Evolutionary conservation across 1,140 invertebrate genomes (phyloP).

Genomic region (Hirudo medicinalis): DNA sequence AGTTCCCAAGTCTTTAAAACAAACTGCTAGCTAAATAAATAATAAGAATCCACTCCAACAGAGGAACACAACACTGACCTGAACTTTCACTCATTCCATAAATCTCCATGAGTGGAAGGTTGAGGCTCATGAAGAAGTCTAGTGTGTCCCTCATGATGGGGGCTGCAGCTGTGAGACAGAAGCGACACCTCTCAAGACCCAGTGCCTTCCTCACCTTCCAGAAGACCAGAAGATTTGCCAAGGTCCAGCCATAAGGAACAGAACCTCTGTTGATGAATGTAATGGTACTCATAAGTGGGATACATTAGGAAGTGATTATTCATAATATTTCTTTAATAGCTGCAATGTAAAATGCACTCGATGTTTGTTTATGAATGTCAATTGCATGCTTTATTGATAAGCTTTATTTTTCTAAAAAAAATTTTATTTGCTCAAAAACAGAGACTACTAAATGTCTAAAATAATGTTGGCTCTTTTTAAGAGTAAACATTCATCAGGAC

Average conservation of each 20-base stretch:
- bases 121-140: constrained; percentile 69
- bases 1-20: neutral
- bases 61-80: constrained; percentile 42
- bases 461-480: too few species aligned
- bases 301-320: too few species aligned
- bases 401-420: too few species aligned
- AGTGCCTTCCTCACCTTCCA: constrained; percentile 58
- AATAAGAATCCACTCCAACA: neutral
- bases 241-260: constrained; percentile 20
- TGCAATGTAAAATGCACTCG: too few species aligned
- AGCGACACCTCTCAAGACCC: constrained; percentile 57
- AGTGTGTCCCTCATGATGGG: constrained; percentile 67
- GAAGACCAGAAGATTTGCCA: constrained; percentile 63
- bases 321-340: too few species aligned
- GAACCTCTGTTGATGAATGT: constrained; percentile 8
- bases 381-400: too few species aligned
- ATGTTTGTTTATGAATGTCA: too few species aligned
- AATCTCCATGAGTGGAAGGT: constrained; percentile 56
- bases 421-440: too few species aligned
- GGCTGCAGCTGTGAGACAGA: constrained; percentile 63
- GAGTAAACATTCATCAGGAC: too few species aligned
- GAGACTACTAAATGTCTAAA: too few species aligned
- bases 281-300: neutral
- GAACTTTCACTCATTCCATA: constrained; percentile 64
- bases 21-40: neutral